A percentile compares a stretch with the other conserved stretches of the same genome.
Conservation (phyloP, 2,888 invertebrate genomes). For the Crematogaster levior region DNA sequence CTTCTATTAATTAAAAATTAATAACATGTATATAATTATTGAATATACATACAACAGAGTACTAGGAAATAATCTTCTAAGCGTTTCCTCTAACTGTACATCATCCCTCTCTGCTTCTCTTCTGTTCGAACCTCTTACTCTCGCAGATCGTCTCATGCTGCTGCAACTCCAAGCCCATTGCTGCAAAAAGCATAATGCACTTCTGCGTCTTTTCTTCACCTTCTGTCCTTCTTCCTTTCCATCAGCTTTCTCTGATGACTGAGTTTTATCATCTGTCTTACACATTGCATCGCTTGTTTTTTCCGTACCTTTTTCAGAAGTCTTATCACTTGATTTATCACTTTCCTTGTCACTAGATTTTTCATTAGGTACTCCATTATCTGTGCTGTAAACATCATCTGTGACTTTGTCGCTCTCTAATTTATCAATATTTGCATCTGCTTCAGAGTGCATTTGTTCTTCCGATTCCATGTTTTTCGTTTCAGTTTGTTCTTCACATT, state of each 20-base stretch:
- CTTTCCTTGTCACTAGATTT: conserved; percentile 84
- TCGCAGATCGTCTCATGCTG: conserved; percentile 83
- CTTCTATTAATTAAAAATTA: conserved; percentile 24
- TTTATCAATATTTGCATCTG: conserved; percentile 76
- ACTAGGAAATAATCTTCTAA: conserved; percentile 89
- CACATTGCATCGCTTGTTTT: conserved; percentile 75
- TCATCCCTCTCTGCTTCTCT: conserved; percentile 88
- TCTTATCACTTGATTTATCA: conserved; percentile 73
- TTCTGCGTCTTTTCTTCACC: conserved; percentile 89
- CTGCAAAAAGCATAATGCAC: conserved; percentile 90
- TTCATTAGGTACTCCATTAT: conserved; percentile 81
- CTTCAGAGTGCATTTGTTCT: conserved; percentile 63
- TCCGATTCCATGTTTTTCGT: conserved; percentile 69
- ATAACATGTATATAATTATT: conserved; percentile 41
- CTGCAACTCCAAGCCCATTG: conserved; percentile 92
- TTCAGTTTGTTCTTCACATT: conserved; percentile 69
- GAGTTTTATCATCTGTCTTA: conserved; percentile 80
- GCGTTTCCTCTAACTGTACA: conserved; percentile 89
- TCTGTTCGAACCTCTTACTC: conserved; percentile 86
- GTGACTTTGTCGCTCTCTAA: conserved; percentile 80
- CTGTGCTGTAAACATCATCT: conserved; percentile 62
- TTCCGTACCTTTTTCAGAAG: conserved; percentile 71
- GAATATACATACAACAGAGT: conserved; percentile 85
- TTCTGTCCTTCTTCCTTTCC: conserved; percentile 87
- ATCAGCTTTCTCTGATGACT: conserved; percentile 81